Conservation (phyloP, 23 tunicate species). For the Styela clava region DNA sequence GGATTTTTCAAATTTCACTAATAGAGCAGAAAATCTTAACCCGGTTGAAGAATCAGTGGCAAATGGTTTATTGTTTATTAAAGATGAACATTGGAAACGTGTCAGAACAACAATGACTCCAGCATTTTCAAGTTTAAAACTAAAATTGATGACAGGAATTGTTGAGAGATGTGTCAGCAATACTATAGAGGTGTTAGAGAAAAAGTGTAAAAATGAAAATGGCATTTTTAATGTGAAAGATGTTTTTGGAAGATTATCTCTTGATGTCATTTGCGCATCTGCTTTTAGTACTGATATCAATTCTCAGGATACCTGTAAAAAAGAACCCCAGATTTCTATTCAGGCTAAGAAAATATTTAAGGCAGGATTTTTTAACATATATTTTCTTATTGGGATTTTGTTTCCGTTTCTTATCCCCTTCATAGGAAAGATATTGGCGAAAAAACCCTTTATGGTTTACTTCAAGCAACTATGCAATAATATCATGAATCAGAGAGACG, state of each 20-base stretch:
- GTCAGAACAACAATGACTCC: slow-evolving; percentile 46
- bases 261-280: slow-evolving; percentile 64
- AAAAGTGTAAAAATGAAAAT: slow-evolving; percentile 28
- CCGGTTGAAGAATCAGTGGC: slow-evolving; percentile 38
- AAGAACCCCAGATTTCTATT: not conserved
- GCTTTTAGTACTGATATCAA: slow-evolving; percentile 61
- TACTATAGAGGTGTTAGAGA: slow-evolving; percentile 10
- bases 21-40: slow-evolving; percentile 34
- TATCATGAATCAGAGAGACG: not conserved
- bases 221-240: slow-evolving; percentile 45
- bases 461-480: no score
- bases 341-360: not conserved
- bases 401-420: slow-evolving; percentile 5
- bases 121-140: slow-evolving; percentile 53
- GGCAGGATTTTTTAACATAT: not conserved
- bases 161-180: slow-evolving; percentile 40
- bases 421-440: not conserved
- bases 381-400: slow-evolving; percentile 20
- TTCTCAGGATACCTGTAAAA: slow-evolving; percentile 23
- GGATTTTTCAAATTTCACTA: slow-evolving; percentile 57
- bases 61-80: slow-evolving; percentile 21
- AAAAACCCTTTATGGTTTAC: not conserved
- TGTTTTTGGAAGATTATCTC: slow-evolving; percentile 33
- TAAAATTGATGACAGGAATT: slow-evolving; percentile 66
- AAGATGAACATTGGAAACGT: slow-evolving; percentile 77